Evolutionary conservation across 2,888 invertebrate genomes (phyloP).

Genomic region (Drosophila macrospina): DNA sequence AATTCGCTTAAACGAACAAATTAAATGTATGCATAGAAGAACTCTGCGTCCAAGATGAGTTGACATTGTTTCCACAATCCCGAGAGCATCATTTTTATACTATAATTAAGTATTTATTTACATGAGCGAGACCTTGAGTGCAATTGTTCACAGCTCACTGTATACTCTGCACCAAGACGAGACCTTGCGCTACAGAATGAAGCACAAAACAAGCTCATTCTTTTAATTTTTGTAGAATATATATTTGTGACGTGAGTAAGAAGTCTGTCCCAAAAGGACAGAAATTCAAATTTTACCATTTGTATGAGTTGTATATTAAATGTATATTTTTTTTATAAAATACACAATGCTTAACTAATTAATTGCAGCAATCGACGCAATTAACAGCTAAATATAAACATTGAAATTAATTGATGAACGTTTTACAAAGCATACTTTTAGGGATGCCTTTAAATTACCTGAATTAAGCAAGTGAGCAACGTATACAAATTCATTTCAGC

Average conservation of each 20-base stretch:
- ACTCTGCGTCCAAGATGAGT: constrained; percentile 12
- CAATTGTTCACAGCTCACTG: neutral
- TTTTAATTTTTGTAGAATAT: no score
- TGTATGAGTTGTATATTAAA: no score
- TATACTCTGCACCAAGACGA: constrained; percentile 1
- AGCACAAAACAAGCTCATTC: no score
- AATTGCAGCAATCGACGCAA: no score
- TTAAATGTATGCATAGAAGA: constrained; percentile 3
- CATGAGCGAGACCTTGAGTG: constrained; percentile 20
- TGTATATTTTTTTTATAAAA: no score
- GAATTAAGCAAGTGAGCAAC: neutral
- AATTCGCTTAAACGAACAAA: constrained; percentile 31
- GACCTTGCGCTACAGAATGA: neutral
- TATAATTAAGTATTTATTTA: constrained; percentile 57
- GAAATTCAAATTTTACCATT: no score
- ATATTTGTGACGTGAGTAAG: no score
- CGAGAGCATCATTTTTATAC: constrained; percentile 47
- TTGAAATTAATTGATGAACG: neutral
- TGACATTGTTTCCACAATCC: constrained; percentile 23
- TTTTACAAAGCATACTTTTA: neutral
- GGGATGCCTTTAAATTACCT: neutral
- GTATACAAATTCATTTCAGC: neutral
- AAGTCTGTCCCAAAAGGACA: no score
- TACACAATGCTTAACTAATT: no score
- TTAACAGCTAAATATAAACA: no score